A percentile compares a stretch with the other conserved stretches of the same genome.
Conservation (phyloP, 2,888 invertebrate species). For the Entomobrya multifasciata region DNA sequence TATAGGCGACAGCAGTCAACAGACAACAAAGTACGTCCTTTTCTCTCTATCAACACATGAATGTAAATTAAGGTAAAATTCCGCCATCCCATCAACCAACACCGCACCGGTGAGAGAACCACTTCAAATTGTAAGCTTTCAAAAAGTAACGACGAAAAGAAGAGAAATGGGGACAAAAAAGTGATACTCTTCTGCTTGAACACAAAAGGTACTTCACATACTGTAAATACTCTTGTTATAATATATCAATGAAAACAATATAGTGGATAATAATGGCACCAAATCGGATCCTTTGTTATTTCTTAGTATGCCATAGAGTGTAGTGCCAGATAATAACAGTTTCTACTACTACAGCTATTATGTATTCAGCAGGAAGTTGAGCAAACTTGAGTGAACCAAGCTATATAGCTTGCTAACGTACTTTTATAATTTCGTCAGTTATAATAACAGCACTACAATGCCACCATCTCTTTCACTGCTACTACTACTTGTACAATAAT, state of each 20-base stretch:
- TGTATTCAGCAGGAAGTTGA: slow-evolving; percentile 66
- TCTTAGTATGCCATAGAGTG: not conserved
- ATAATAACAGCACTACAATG: not conserved
- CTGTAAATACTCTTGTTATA: slow-evolving; percentile 4
- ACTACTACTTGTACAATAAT: slow-evolving; percentile 26
- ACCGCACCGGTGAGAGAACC: not conserved
- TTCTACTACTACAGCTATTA: slow-evolving; percentile 17
- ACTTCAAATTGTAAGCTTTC: slow-evolving; percentile 16
- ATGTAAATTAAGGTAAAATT: not conserved
- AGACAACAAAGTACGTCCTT: slow-evolving; percentile 21
- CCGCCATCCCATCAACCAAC: not conserved
- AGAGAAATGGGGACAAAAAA: slow-evolving; percentile 6
- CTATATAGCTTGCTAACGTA: not conserved
- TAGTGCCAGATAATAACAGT: not conserved
- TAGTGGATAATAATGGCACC: slow-evolving; percentile 62
- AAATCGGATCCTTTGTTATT: slow-evolving; percentile 29
- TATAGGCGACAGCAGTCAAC: not conserved
- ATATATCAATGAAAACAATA: slow-evolving; percentile 62
- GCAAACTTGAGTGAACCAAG: slow-evolving; percentile 48
- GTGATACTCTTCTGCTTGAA: no score
- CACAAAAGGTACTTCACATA: not conserved
- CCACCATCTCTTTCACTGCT: not conserved
- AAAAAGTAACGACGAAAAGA: slow-evolving; percentile 18
- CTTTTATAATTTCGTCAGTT: not conserved
- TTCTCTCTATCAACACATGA: not conserved